Evolutionary conservation across 2,888 invertebrate species (phyloP).

Genomic region (Acanthosepion lycidas): DNA sequence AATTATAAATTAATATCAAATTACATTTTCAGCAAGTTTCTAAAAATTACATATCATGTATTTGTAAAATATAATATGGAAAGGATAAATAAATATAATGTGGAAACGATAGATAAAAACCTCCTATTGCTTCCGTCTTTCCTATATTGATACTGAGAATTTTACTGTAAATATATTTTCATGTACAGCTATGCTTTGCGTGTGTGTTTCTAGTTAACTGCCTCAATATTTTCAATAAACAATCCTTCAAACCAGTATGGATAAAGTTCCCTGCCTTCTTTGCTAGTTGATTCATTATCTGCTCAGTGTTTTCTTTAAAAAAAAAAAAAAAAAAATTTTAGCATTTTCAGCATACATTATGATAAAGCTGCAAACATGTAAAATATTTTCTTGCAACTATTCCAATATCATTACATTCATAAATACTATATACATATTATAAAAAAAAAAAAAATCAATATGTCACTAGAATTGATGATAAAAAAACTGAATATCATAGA

Average conservation of each 20-base stretch:
- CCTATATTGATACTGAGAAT: background rate
- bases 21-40: too few relatives aligned
- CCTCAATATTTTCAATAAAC: background rate
- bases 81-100: background rate
- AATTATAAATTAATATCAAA: too few relatives aligned
- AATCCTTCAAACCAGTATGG: background rate
- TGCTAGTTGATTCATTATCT: background rate
- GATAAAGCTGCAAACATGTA: background rate
- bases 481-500: too few relatives aligned
- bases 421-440: too few relatives aligned
- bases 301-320: background rate
- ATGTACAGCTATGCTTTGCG: background rate
- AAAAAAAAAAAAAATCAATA: too few relatives aligned
- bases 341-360: background rate
- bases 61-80: background rate
- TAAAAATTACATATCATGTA: background rate
- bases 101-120: background rate
- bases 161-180: background rate
- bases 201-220: background rate
- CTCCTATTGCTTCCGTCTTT: background rate
- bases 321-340: background rate
- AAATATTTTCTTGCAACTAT: background rate
- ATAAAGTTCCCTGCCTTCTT: background rate
- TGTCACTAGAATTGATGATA: too few relatives aligned
- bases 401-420: background rate